These are phyloP conservation scores for Pseudomyrmex sp. DNA, from an alignment of 1,140 invertebrate species.

Conservation along the genomic window DNA sequence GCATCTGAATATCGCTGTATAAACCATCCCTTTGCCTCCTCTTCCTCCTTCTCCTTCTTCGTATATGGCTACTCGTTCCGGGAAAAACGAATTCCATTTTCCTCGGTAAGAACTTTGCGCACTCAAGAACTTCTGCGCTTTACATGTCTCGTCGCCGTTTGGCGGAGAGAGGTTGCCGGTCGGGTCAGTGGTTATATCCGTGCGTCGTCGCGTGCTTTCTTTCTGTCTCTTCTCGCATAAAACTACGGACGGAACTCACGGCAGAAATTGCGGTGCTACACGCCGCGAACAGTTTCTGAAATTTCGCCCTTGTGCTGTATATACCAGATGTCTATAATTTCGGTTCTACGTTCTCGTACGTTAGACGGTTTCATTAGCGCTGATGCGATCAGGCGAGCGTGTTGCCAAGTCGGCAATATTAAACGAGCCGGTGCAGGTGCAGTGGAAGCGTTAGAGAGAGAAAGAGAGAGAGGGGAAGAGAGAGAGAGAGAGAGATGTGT, in stretches of 20 bases:
- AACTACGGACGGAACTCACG: background rate
- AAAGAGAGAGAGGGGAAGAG: background rate
- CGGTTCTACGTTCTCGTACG: background rate
- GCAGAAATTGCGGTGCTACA: background rate
- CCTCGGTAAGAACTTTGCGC: constrained; percentile 57
- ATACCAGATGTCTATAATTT: background rate
- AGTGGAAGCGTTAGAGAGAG: background rate
- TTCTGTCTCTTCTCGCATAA: constrained; percentile 21
- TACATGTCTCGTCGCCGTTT: constrained; percentile 26
- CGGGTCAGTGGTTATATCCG: background rate
- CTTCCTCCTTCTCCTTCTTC: background rate
- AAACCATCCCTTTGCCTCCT: constrained; percentile 17
- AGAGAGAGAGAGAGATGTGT: constrained; percentile 10
- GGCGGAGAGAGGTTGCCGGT: background rate
- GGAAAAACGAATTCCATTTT: constrained; percentile 64
- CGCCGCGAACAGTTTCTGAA: background rate
- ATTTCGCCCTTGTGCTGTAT: background rate
- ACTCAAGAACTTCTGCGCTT: constrained; percentile 50
- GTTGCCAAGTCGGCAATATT: constrained; percentile 18
- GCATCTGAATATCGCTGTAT: constrained; percentile 63
- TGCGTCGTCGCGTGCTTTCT: background rate
- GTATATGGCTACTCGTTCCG: constrained; percentile 30
- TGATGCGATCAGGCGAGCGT: constrained; percentile 12
- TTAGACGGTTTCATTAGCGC: constrained; percentile 20
- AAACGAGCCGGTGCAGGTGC: constrained; percentile 25